These are phyloP conservation scores for Rhopalosiphum padi DNA, from an alignment of 1,140 invertebrate species.

Conservation along the genomic window DNA sequence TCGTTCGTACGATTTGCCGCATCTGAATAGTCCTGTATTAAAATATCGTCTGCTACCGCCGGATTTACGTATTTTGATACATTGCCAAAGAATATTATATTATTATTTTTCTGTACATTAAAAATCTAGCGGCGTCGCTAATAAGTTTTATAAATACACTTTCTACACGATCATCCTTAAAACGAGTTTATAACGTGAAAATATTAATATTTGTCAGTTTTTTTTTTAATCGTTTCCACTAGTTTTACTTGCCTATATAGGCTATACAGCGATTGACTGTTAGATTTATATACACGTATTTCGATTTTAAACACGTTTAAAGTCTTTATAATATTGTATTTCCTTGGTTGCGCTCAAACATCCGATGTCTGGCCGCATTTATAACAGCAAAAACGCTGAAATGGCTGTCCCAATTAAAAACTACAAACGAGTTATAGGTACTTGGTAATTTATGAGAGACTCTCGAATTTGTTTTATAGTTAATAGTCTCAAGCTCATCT, in stretches of 20 bases:
- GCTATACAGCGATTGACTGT: neutral
- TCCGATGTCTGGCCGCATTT: neutral
- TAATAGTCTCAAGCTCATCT: neutral
- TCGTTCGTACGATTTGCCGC: neutral
- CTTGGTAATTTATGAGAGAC: neutral
- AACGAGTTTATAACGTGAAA: neutral
- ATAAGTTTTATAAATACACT: neutral
- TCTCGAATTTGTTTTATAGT: neutral
- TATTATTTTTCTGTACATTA: neutral
- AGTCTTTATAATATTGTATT: neutral
- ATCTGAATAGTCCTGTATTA: neutral
- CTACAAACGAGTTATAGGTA: neutral
- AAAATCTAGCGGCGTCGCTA: neutral
- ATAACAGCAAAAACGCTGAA: neutral
- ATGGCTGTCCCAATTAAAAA: neutral
- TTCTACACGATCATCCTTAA: neutral
- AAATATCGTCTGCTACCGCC: neutral
- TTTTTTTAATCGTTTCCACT: neutral
- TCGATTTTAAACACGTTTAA: neutral
- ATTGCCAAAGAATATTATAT: neutral
- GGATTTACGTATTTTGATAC: slow-evolving; percentile 6
- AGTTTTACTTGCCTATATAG: neutral
- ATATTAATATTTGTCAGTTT: slow-evolving; percentile 3
- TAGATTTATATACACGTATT: neutral
- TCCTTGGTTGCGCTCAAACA: neutral